Conservation (phyloP, 2,888 invertebrate species). For the Perithous albicinctus region DNA sequence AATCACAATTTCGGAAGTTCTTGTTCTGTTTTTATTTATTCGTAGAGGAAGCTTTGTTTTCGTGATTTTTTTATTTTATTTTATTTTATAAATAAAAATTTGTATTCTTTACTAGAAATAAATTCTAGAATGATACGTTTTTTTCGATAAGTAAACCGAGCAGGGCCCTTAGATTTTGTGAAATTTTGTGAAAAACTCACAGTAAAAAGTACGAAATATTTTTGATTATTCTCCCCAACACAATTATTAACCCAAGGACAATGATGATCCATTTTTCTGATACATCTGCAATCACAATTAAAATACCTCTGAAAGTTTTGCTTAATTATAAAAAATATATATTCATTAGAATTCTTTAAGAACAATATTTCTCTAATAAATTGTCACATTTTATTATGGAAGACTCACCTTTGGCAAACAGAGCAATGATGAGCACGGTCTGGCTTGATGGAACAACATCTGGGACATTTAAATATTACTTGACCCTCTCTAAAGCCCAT, state of each 20-base stretch:
- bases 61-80: no score
- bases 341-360: neutral
- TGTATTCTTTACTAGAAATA: no score
- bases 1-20: no score
- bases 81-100: no score
- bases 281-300: slow-evolving; percentile 86
- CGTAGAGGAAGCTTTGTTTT: no score
- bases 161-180: neutral
- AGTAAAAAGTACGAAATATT: slow-evolving; percentile 99
- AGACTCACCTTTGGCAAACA: slow-evolving; percentile 92
- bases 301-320: neutral
- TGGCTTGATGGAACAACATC: slow-evolving; percentile 98
- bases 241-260: slow-evolving; percentile 99
- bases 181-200: slow-evolving; percentile 86
- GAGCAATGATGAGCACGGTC: slow-evolving; percentile 98
- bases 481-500: slow-evolving; percentile 97
- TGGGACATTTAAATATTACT: slow-evolving; percentile 97
- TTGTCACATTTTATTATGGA: neutral
- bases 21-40: no score
- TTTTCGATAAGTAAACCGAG: no score
- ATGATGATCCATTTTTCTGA: slow-evolving; percentile 94
- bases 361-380: neutral
- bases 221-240: slow-evolving; percentile 99
- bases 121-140: no score
- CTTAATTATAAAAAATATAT: neutral